phyloP scores from a whole-genome alignment of 2,888 invertebrate genomes.

The Altica lythri region DNA sequence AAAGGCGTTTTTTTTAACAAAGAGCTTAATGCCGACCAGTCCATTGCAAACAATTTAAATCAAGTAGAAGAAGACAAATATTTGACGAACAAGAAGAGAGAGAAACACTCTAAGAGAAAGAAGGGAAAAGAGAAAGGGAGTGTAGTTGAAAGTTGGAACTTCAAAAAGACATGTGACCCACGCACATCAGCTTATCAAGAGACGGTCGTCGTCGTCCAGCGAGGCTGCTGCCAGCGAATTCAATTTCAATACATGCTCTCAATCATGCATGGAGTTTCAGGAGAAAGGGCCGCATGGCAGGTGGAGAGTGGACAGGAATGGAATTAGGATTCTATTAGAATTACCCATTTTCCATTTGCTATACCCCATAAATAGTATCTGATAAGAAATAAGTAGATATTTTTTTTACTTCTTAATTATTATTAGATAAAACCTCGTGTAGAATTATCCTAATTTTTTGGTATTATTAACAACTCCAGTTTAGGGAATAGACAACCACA shows the following conservation, averaged over 20 bases:
- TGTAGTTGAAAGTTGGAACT: constrained; percentile 39
- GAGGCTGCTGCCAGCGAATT: constrained; percentile 50
- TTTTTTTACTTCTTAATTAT: no score
- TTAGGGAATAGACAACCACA: no score
- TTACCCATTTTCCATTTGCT: constrained; percentile 1
- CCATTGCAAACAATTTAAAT: constrained; percentile 47
- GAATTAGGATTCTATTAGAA: constrained; percentile 22
- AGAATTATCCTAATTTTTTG: no score
- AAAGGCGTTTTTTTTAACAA: constrained; percentile 27
- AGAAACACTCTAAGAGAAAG: constrained; percentile 7
- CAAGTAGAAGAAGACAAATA: constrained; percentile 46
- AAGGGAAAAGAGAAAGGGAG: constrained; percentile 24
- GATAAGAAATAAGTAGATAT: no score
- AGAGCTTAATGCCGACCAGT: constrained; percentile 40
- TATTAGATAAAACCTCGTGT: no score
- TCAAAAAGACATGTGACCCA: constrained; percentile 46
- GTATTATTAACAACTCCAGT: no score
- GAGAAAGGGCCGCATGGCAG: constrained; percentile 25
- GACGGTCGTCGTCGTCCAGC: constrained; percentile 45
- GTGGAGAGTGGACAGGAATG: constrained; percentile 29
- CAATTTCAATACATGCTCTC: constrained; percentile 60
- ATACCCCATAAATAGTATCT: no score
- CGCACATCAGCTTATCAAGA: constrained; percentile 50
- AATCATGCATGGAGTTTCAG: constrained; percentile 55
- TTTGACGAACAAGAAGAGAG: constrained; percentile 37